Evolutionary conservation across 1,140 invertebrate species (phyloP).

Genomic region (Telenomus remus): DNA sequence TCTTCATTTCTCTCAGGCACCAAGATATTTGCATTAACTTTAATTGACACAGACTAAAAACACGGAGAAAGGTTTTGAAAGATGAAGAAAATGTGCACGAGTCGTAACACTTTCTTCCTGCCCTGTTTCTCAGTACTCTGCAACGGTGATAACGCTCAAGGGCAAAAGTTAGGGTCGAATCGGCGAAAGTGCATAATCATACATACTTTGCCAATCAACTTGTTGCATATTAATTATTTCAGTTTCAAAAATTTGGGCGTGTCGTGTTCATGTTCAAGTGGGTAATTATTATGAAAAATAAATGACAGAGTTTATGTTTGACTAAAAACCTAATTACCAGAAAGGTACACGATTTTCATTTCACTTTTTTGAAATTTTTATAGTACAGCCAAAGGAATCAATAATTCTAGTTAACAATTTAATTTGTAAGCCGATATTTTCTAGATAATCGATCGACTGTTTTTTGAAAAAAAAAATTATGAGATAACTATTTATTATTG

Average conservation of each 20-base stretch:
- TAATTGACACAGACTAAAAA: slow-evolving; percentile 20
- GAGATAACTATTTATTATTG: too few species aligned
- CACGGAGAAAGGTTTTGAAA: slow-evolving; percentile 23
- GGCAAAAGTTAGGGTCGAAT: slow-evolving; percentile 26
- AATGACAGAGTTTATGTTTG: too few species aligned
- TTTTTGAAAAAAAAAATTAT: too few species aligned
- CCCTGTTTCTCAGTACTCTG: slow-evolving; percentile 9
- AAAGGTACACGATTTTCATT: too few species aligned
- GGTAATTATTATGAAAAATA: too few species aligned
- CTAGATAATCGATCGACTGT: too few species aligned
- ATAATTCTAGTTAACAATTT: too few species aligned
- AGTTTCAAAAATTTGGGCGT: background rate
- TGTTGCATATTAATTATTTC: background rate
- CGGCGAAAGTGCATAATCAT: slow-evolving; percentile 19
- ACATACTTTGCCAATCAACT: slow-evolving; percentile 5
- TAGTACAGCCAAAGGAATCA: too few species aligned
- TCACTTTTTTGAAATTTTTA: too few species aligned
- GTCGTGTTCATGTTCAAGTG: background rate
- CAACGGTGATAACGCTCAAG: slow-evolving; percentile 23
- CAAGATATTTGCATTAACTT: slow-evolving; percentile 17
- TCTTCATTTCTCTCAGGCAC: slow-evolving; percentile 6
- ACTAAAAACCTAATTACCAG: too few species aligned
- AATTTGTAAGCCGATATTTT: too few species aligned
- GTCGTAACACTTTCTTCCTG: slow-evolving; percentile 18
- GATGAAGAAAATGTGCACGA: slow-evolving; percentile 5